Evolutionary conservation across 2,888 invertebrate genomes (phyloP).

Genomic region (Endotricha flammealis): DNA sequence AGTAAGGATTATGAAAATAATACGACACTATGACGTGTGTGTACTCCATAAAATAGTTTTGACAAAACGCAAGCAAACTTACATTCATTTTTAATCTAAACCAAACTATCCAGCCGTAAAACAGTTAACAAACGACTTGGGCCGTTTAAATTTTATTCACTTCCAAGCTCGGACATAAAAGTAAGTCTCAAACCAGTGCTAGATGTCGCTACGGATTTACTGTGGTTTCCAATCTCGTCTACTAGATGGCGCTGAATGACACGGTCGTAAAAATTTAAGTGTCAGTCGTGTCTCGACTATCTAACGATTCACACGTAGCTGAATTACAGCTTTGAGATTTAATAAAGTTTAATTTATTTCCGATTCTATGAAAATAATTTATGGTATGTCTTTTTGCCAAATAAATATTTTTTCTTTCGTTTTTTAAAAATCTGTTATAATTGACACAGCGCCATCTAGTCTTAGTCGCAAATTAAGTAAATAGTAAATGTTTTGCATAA

Average conservation of each 20-base stretch:
- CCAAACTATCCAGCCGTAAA: conserved; percentile 5
- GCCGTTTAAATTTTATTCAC: conserved; percentile 62
- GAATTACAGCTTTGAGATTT: conserved; percentile 19
- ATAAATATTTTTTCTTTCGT: no score
- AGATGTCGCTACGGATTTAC: conserved; percentile 42
- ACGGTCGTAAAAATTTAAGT: conserved; percentile 60
- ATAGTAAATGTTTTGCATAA: no score
- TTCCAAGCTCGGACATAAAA: conserved; percentile 57
- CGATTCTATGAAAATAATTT: no score
- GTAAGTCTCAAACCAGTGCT: conserved; percentile 35
- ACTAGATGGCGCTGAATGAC: conserved; percentile 58
- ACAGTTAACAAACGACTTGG: conserved; percentile 16
- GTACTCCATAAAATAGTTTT: no score
- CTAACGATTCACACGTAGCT: conserved; percentile 26
- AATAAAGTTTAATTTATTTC: conserved; percentile 1
- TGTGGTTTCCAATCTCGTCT: conserved; percentile 54
- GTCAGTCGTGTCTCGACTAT: conserved; percentile 36
- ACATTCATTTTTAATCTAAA: conserved; percentile 10
- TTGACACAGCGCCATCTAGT: background rate
- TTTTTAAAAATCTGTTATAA: background rate
- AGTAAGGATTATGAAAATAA: no score
- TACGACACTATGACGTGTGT: background rate
- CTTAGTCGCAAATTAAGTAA: background rate
- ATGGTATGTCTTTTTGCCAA: no score
- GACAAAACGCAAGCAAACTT: no score